Evolutionary conservation across 2,113 vertebrate species (phyloP).

Genomic region (Myotis brandtii): DNA sequence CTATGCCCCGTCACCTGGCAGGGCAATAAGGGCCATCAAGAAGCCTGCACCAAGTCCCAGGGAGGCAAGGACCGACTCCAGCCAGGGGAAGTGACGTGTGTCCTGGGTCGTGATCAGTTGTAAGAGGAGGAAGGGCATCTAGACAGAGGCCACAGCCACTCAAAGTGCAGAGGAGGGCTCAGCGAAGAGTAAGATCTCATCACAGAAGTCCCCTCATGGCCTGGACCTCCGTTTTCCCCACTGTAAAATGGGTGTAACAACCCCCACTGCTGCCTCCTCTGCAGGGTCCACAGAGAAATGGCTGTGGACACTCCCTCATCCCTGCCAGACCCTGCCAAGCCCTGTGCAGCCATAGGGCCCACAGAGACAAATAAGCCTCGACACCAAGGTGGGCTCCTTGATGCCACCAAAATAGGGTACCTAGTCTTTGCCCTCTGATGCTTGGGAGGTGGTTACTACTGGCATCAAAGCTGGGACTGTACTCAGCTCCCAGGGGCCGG

Average conservation of each 20-base stretch:
- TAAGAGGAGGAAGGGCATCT: not conserved
- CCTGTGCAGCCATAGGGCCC: accelerated
- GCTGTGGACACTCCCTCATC: not conserved
- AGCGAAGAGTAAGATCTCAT: not conserved
- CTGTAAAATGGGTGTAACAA: not conserved
- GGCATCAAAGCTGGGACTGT: not conserved
- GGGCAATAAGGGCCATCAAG: not conserved
- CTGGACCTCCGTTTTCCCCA: not conserved
- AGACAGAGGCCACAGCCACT: not conserved
- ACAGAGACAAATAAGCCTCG: not conserved
- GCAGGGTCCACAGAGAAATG: not conserved
- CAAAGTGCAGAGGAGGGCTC: not conserved
- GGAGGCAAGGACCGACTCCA: not conserved
- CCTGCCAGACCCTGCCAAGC: not conserved
- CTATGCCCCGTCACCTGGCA: not conserved
- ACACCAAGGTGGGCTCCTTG: not conserved
- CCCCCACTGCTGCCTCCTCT: not conserved
- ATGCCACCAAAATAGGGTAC: accelerated
- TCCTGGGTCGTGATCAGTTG: not conserved
- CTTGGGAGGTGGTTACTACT: not conserved
- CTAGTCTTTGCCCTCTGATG: not conserved
- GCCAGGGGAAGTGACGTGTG: accelerated
- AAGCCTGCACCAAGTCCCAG: not conserved
- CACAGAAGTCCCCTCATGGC: not conserved
- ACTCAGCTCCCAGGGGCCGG: not conserved